These are phyloP conservation scores for Yponomeuta evonymella DNA, from an alignment of 2,888 invertebrate genomes.

Conservation along the genomic window DNA sequence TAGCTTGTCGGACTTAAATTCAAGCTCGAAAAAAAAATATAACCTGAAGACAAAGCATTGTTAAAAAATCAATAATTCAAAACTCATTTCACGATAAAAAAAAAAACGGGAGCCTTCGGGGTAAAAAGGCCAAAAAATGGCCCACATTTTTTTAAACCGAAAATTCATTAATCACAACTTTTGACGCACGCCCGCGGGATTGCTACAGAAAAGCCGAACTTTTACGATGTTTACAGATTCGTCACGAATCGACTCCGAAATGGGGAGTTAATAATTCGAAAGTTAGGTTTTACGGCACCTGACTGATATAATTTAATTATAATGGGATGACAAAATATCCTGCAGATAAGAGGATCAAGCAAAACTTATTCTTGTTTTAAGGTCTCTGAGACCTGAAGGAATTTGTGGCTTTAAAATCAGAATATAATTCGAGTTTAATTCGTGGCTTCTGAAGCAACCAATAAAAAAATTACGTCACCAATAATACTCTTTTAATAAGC, in stretches of 20 bases:
- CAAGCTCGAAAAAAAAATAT: not conserved
- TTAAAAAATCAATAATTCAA: not conserved
- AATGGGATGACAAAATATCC: not conserved
- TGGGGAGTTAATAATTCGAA: conserved; percentile 32
- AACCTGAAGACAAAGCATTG: not conserved
- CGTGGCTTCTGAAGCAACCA: too few relatives aligned
- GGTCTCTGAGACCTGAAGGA: too few relatives aligned
- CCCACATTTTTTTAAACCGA: conserved; percentile 36
- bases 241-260: conserved; percentile 26
- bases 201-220: conserved; percentile 6
- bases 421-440: too few relatives aligned
- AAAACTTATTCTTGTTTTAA: too few relatives aligned
- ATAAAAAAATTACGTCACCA: too few relatives aligned
- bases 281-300: conserved; percentile 35
- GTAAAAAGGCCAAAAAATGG: not conserved
- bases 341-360: too few relatives aligned
- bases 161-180: conserved; percentile 54
- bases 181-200: not conserved
- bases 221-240: conserved; percentile 25
- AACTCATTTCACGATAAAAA: not conserved
- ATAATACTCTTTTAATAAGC: too few relatives aligned
- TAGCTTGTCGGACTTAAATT: not conserved
- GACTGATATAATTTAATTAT: not conserved
- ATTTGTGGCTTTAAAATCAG: too few relatives aligned
- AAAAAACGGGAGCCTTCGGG: conserved; percentile 10